Base-by-base conservation (phyloP, 2,113 vertebrate species). In the Tauraco erythrolophus region DNA sequence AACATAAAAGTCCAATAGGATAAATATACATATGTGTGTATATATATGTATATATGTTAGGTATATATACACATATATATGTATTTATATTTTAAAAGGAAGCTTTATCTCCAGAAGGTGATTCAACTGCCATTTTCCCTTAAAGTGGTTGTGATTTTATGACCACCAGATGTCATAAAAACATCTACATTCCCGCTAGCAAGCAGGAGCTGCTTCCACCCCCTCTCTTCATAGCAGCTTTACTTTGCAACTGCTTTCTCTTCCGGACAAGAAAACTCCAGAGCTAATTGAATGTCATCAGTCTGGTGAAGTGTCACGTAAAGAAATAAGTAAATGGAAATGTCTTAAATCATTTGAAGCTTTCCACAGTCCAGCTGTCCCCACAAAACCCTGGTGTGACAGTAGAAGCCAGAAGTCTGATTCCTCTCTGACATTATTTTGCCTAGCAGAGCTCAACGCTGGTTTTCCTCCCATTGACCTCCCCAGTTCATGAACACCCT, bases 101-200 rank as follows among this genome's bases (percentile, higher is more conserved):
- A 57, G 56, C n/a, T 0, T 25, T 69, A 61, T 54, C 70, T 65
- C 76, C 68, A 65, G 46, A 12, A 31, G 37, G 16, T 61, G 84
- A 72, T 54, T n/a, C 19, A 66, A 3, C 5, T 89, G n/a, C 48
- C 84, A 45, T 62, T 75, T 91, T 50, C 56, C 51, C 45, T 66
- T 18, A 4, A 27, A 90, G 58, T 17, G 43, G 50, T 1, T 61
- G 68, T 28, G 72, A 27, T 84, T 80, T 80, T 61, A 19, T 53
- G 71, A 88, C 89, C 89, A 94, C 19, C 92, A 94, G 93, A 88
- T 95, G 88, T 74, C 91, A 89, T 50, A 82, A 66, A 74, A 78
- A 53, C 88, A 57, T 94, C 46, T 96, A 33, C 85, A 31, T 28
- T 84, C 64, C 69, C 19, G 1, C 54, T 4, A 24, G 45, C n/a